These are phyloP conservation scores for Xyliphius kryptos DNA, from an alignment of 2,113 vertebrate genomes.

Conservation along the genomic window DNA sequence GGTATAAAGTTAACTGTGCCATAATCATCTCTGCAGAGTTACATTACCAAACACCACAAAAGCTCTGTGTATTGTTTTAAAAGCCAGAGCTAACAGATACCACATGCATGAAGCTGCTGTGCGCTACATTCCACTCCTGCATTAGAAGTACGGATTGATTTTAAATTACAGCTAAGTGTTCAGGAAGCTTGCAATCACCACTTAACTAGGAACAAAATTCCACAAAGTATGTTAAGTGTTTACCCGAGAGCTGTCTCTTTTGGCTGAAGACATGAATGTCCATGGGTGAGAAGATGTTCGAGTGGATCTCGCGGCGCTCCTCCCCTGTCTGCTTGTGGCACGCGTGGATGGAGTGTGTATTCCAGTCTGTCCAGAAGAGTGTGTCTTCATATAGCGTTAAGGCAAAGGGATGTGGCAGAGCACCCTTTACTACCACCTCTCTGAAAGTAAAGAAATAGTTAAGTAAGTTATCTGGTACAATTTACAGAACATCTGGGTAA, in stretches of 20 bases:
- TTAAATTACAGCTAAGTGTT: too few species aligned
- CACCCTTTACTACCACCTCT: slow-evolving; percentile 89
- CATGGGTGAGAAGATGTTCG: slow-evolving; percentile 97
- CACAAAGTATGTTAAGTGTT: too few species aligned
- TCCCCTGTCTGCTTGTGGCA: slow-evolving; percentile 84
- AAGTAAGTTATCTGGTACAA: too few species aligned
- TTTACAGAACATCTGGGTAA: too few species aligned
- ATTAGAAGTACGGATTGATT: too few species aligned
- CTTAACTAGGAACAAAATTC: too few species aligned
- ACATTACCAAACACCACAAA: slow-evolving; percentile 20
- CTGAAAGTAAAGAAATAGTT: too few species aligned
- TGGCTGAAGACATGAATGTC: slow-evolving; percentile 95
- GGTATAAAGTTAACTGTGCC: too few species aligned
- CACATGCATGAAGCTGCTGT: too few species aligned
- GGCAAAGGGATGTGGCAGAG: slow-evolving; percentile 94
- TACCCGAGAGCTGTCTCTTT: slow-evolving; percentile 79
- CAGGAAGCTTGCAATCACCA: too few species aligned
- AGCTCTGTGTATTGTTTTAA: slow-evolving; percentile 31
- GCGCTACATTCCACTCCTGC: too few species aligned
- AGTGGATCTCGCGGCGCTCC: slow-evolving; percentile 81
- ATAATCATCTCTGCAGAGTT: not conserved
- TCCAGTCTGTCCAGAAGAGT: slow-evolving; percentile 98
- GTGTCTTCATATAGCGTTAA: slow-evolving; percentile 89
- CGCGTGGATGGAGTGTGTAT: slow-evolving; percentile 89
- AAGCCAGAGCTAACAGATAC: too few species aligned